Evolutionary conservation across 2,888 invertebrate species (phyloP).

Genomic region (Limnephilus auricula): DNA sequence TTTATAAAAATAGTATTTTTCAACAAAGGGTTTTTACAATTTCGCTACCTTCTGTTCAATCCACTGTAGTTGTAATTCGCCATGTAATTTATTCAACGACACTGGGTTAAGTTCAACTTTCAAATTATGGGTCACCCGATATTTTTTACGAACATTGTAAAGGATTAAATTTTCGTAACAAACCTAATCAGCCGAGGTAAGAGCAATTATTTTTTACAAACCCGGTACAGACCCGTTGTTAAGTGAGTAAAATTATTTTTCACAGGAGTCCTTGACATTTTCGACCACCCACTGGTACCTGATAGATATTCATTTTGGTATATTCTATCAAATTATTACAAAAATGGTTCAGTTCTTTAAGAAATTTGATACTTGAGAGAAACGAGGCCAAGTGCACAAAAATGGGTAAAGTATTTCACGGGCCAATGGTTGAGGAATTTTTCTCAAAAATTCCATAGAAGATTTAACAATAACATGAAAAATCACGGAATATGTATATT

Average conservation of each 20-base stretch:
- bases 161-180: constrained; percentile 23
- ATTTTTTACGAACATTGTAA: neutral
- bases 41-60: neutral
- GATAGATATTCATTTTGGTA: neutral
- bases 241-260: constrained; percentile 20
- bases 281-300: neutral
- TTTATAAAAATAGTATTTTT: neutral
- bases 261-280: neutral
- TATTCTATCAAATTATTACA: neutral
- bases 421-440: neutral
- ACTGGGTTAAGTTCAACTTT: neutral
- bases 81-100: neutral
- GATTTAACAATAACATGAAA: too few relatives aligned
- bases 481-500: too few relatives aligned
- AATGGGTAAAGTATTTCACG: neutral
- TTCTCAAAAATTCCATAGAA: too few relatives aligned
- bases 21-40: neutral
- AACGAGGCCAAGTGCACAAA: neutral
- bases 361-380: neutral
- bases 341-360: neutral
- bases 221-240: neutral
- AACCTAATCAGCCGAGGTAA: neutral
- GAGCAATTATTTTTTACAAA: constrained; percentile 23
- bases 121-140: constrained; percentile 2
- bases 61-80: neutral